Base-by-base conservation (phyloP, 2,113 vertebrate species). In the Plestiodon gilberti region DNA sequence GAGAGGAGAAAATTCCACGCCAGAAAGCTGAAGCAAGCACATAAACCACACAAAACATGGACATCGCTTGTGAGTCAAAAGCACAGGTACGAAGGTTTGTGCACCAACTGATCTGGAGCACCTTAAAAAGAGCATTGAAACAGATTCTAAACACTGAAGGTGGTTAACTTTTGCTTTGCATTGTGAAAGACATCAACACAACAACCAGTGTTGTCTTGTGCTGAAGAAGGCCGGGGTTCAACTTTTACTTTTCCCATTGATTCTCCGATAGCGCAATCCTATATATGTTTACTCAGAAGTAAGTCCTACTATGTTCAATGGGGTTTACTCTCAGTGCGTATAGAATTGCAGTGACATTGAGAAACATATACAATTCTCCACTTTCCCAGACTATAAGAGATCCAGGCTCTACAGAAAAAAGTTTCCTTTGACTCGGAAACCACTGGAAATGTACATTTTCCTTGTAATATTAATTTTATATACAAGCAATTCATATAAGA, bases 11-110 rank as follows among this genome's bases (percentile, higher is more conserved):
- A 55, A 65, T 81, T 55, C 30, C 7, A 81, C 87, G 3, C 64
- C 52, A 43, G 52, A 57, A 15, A 74, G 35, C 25, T 77, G 52
- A 86, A 52, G 57, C 0, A 17, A 30, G 23, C n/a, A 43, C 65
- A 71, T 61, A 88, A 83, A 20, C 84, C 86, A 81, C 30, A 20
- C 85, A 88, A 64, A 90, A 90, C 81, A 22, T 40, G 78, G 18
- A 9, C 5, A 22, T 9, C 1, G 0, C 20, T 76, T 20, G 0
- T 0, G 1, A 40, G 33, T 23, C 22, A 57, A 81, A 78, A 55
- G 4, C 88, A 90, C 82, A 93, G 78, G 90, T 48, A 48, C 85
- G 73, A 77, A 1, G 0, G 30, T 43, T 89, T 86, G 81, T 64
- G 83, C 70, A 70, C 59, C 87, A 73, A 80, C 52, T 85, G 83